Evolutionary conservation across 2,888 invertebrate genomes (phyloP), one percentile per base, ranked within the genome.

Genomic region (Lasioglossum vierecki): DNA sequence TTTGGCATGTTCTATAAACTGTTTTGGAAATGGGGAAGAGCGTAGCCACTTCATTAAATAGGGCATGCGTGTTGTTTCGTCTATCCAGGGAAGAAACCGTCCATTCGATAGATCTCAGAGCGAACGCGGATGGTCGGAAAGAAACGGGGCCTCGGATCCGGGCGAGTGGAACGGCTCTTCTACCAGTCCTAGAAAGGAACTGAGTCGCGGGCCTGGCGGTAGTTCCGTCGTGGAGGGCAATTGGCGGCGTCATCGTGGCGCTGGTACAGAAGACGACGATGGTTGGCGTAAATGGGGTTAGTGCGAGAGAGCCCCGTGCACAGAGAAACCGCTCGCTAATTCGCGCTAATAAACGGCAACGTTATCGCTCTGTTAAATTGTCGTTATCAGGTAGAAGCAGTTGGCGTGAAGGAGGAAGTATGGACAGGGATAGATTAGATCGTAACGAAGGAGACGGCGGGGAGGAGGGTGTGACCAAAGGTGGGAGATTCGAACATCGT

Each of bases 271-370:
- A 72, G 96, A 96, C 46, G 95, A 95, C 18, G 96, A 96, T 30
- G 95, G 95, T 53, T 96, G 96, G 96, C 94, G 96, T 81, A 96
- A 96, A 93, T 96, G 96, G 96, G 95, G 96, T 96, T 93, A 93
- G 93, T 90, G 77, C n/a, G 1, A 2, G 1, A 2, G 8, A 57
- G 22, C 57, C 4, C n/a, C 9, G n/a, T 9, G 57, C 57, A 11
- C n/a, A 57, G 57, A n/a, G 57, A n/a, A n/a, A 13, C 41, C 70
- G 22, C 5, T 4, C 1, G 35, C 3, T 4, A 44, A 41, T 15
- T 41, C 41, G n/a, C 49, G 63, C 15, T 15, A 72, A 9, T 13
- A 30, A 30, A 39, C 13, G 4, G 35, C 15, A 18, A 35, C 18
- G 3, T 35, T 9, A 13, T 35, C 22, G 13, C 30, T 26, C 35